These are phyloP conservation scores for Phrixothrix hirtus DNA, from an alignment of 2,888 invertebrate species.

Conservation along the genomic window DNA sequence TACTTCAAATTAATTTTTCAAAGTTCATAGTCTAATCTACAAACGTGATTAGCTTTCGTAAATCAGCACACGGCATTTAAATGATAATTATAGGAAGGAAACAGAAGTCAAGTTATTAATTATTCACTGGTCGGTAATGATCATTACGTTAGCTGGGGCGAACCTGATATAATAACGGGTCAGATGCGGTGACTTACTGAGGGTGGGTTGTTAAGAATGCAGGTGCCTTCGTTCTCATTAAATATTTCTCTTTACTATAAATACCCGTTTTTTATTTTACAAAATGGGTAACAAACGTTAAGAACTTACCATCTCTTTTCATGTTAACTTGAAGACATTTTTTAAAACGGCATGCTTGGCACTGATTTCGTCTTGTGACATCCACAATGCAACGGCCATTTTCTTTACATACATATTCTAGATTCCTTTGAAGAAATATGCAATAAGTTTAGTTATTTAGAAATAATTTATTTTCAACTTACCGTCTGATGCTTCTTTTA, in stretches of 20 bases:
- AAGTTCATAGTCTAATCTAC: too few relatives aligned
- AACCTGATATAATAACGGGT: slow-evolving; percentile 56
- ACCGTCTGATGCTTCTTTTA: slow-evolving; percentile 88
- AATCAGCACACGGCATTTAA: slow-evolving; percentile 36
- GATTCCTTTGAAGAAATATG: too few relatives aligned
- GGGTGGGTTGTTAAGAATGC: slow-evolving; percentile 28
- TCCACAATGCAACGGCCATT: slow-evolving; percentile 86
- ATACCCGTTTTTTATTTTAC: not conserved
- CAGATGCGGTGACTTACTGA: slow-evolving; percentile 55
- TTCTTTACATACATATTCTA: slow-evolving; percentile 92
- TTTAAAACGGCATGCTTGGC: slow-evolving; percentile 90
- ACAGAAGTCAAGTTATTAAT: slow-evolving; percentile 49
- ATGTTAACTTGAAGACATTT: slow-evolving; percentile 91
- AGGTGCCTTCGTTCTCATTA: slow-evolving; percentile 37
- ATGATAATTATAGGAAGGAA: slow-evolving; percentile 36
- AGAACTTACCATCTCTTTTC: slow-evolving; percentile 85
- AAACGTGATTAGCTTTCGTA: slow-evolving; percentile 10
- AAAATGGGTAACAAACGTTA: not conserved
- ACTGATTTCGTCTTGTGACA: slow-evolving; percentile 89
- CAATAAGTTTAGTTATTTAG: too few relatives aligned
- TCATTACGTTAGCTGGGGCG: slow-evolving; percentile 45
- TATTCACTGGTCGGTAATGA: slow-evolving; percentile 48
- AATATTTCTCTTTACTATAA: slow-evolving; percentile 38
- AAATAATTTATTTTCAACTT: slow-evolving; percentile 43
- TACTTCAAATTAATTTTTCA: slow-evolving; percentile 1